Evolutionary conservation across 2,113 vertebrate genomes (phyloP).

Genomic region (Tragelaphus imberbis): DNA sequence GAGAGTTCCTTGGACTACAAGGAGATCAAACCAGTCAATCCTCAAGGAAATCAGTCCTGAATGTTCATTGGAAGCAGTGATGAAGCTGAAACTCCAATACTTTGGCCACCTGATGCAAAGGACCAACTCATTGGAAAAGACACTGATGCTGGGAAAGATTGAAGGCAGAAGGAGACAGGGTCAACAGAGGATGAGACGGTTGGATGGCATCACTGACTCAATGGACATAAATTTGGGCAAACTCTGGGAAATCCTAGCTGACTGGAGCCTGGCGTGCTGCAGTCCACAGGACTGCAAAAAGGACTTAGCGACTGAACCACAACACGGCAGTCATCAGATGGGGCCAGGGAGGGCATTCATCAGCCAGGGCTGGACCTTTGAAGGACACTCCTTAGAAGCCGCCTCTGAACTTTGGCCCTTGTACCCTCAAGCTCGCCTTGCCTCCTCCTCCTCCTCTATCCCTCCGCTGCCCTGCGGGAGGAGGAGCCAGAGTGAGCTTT

Average conservation of each 20-base stretch:
- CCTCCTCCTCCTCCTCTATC: neutral
- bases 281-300: neutral
- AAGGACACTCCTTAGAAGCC: neutral
- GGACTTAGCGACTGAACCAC: neutral
- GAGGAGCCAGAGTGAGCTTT: neutral
- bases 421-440: neutral
- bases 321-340: accelerated
- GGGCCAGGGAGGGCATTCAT: neutral
- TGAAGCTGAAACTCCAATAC: neutral
- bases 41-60: neutral
- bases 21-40: neutral
- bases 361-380: neutral
- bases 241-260: neutral
- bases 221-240: neutral
- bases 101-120: neutral
- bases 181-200: neutral
- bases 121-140: neutral
- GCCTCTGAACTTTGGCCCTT: neutral
- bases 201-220: neutral
- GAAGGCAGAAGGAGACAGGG: neutral
- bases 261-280: neutral
- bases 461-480: neutral
- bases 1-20: neutral
- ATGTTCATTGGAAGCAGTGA: neutral
- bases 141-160: neutral